Evolutionary conservation across 1,140 invertebrate genomes (phyloP), one percentile per base, ranked within the genome.

Genomic region (Trachymyrmex septentrionalis): DNA sequence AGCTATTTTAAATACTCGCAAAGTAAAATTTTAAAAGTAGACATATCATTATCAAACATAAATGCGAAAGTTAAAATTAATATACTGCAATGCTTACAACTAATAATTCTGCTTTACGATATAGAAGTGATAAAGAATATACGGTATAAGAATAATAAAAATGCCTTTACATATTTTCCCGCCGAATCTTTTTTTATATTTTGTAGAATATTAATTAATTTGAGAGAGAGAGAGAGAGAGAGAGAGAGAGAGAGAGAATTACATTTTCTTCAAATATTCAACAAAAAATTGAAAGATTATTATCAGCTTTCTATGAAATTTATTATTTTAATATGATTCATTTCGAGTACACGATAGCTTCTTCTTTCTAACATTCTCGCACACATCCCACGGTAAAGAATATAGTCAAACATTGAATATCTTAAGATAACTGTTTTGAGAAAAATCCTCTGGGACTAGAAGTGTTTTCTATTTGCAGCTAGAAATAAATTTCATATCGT

Each of bases 391-490:
- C 21, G 1, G 5, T 50, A 34, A 34, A 66, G 16, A 64, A 34
- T 14, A n/a, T 34, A 44, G 9, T 66, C 34, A 1, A 59, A 53
- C 57, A 64, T 10, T 14, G 19, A 59, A 12, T 19, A 7, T 34
- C 9, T n/a, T 59, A 61, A 34, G 44, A 59, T 19, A 21, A 12
- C 34, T 30, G 27, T 55, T 61, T 38, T 1, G n/a, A 38, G 12
- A 24, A 44, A 14, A 69, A 14, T 3, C 30, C 3, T 38, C 34
- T 3, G 19, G 3, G 5, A 75, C 19, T 73, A 57, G 16, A 27
- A 63, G n/a, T n/a, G 9, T 77, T 63, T 78, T 66, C 61, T 66
- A 66, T 38, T 61, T 78, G 61, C 10, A 19, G 27, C 12, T 78
- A 14, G 9, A 38, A 50, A 64, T 30, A 77, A 44, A 21, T 59